Conservation (phyloP, 2,888 invertebrate species). For the Salpingus planirostris region DNA sequence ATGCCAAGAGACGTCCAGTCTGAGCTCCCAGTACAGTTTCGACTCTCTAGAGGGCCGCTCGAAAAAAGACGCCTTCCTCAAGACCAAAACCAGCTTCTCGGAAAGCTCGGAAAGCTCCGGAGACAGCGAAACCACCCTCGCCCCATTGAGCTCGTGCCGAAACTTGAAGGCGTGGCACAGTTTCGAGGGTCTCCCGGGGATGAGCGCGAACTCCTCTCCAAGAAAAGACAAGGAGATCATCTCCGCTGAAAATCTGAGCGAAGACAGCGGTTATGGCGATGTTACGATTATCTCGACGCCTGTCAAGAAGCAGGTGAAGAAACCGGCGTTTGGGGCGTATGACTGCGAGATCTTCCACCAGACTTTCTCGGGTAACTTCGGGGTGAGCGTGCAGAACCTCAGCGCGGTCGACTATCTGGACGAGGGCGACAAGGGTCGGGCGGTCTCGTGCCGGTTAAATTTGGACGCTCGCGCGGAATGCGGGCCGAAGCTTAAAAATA, state of each 20-base stretch:
- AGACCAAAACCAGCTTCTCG: conserved; percentile 16
- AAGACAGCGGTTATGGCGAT: conserved; percentile 72
- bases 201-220: conserved; percentile 16
- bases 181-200: conserved; percentile 35
- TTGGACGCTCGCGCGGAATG: conserved; percentile 37
- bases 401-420: conserved; percentile 26
- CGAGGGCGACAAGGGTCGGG: background rate
- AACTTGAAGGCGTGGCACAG: conserved; percentile 41
- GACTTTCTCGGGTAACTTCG: conserved; percentile 36
- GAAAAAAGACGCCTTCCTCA: conserved; percentile 30
- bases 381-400: conserved; percentile 40
- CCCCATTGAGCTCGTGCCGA: conserved; percentile 35
- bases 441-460: conserved; percentile 23
- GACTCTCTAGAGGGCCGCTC: conserved; percentile 44
- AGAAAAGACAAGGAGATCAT: conserved; percentile 44
- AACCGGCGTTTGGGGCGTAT: conserved; percentile 31
- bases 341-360: conserved; percentile 31
- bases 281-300: conserved; percentile 25
- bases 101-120: conserved; percentile 33
- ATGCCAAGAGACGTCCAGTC: conserved; percentile 47
- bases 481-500: too few relatives aligned
- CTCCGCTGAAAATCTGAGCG: conserved; percentile 70
- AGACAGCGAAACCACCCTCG: conserved; percentile 33
- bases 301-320: conserved; percentile 31
- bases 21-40: conserved; percentile 46